A percentile compares a stretch with the other conserved stretches of the same genome.
Evolutionary conservation across 2,888 invertebrate species (phyloP).

Genomic region (Lasioglossum morio): DNA sequence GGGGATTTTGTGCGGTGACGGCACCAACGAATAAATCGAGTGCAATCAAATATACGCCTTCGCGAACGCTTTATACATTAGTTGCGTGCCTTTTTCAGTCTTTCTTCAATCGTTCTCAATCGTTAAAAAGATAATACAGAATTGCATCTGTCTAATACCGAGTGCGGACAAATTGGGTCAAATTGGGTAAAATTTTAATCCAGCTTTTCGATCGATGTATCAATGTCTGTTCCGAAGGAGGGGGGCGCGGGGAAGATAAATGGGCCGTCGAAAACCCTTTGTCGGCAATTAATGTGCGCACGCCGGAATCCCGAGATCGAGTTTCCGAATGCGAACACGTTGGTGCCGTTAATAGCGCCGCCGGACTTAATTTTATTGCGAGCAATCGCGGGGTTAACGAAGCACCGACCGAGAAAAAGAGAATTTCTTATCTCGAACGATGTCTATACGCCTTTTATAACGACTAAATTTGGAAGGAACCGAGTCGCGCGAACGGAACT

Average conservation of each 20-base stretch:
- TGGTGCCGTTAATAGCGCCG: constrained; percentile 38
- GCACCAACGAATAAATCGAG: not conserved
- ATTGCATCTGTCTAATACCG: not conserved
- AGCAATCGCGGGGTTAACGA: constrained; percentile 21
- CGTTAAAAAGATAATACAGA: not conserved
- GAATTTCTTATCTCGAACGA: constrained; percentile 23
- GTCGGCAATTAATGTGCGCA: constrained; percentile 38
- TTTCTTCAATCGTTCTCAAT: not conserved
- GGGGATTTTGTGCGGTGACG: not conserved
- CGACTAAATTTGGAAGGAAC: constrained; percentile 23
- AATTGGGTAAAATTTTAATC: not conserved
- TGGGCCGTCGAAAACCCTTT: constrained; percentile 6
- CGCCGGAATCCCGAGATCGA: constrained; percentile 36
- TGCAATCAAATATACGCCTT: not conserved
- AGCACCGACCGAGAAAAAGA: not conserved
- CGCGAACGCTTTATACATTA: not conserved
- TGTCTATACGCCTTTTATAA: constrained; percentile 28
- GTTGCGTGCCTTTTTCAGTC: not conserved
- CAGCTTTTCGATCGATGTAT: not conserved
- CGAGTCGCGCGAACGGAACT: not conserved
- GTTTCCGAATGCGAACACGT: constrained; percentile 22
- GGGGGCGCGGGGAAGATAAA: not conserved
- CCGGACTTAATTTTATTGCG: constrained; percentile 42
- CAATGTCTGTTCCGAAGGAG: not conserved
- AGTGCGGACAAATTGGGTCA: not conserved